Percentiles rank a stretch among this genome's conserved stretches.
These are phyloP conservation scores for Pocillopora grandis DNA, from an alignment of 92 coral and sea anemone genomes.

Conservation along the genomic window DNA sequence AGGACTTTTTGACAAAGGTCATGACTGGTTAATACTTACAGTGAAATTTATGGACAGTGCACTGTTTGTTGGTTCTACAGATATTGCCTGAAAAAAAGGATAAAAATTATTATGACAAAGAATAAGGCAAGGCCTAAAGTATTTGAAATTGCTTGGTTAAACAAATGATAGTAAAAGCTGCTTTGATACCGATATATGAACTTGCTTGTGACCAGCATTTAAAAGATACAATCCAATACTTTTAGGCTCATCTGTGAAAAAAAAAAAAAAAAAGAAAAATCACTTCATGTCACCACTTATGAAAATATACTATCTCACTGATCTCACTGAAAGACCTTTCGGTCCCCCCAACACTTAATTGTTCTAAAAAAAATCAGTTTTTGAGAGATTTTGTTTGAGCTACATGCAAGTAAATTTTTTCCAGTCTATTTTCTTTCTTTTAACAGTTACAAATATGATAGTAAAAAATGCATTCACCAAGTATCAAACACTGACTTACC, in stretches of 20 bases:
- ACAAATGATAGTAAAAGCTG: not conserved
- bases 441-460: not conserved
- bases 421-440: too few species aligned
- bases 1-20: not conserved
- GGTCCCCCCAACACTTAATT: too few species aligned
- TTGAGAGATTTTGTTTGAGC: too few species aligned
- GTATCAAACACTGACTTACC: slow-evolving; percentile 55
- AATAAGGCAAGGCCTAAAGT: not conserved
- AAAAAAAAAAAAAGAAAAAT: slow-evolving; percentile 1
- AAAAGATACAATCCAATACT: slow-evolving; percentile 84
- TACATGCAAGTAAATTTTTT: too few species aligned
- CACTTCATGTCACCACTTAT: not conserved
- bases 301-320: not conserved
- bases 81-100: slow-evolving; percentile 62
- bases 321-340: too few species aligned
- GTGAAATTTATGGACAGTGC: slow-evolving; percentile 79
- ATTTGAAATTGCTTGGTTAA: not conserved
- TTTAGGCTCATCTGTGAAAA: slow-evolving; percentile 87
- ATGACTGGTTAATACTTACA: slow-evolving; percentile 58
- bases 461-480: not conserved
- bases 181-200: slow-evolving; percentile 73
- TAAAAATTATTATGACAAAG: not conserved
- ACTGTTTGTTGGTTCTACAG: slow-evolving; percentile 88
- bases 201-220: slow-evolving; percentile 94
- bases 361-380: too few species aligned